These are phyloP conservation scores for Schizopygopsis malacanthus DNA, from an alignment of 2,797 vertebrate genomes.

Conservation along the genomic window DNA sequence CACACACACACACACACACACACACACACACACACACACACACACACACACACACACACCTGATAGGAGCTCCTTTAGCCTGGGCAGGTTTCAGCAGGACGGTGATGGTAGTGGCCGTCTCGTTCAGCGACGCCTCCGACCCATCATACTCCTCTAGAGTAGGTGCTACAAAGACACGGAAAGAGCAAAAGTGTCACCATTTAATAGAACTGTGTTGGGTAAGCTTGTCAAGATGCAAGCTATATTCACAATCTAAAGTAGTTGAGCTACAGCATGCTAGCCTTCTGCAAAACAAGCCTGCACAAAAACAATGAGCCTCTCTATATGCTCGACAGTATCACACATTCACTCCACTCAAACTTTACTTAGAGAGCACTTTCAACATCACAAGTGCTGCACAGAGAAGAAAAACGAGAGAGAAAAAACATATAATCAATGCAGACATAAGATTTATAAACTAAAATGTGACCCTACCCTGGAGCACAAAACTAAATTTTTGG, in stretches of 20 bases:
- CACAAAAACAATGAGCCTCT: background rate
- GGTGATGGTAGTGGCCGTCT: constrained; percentile 97
- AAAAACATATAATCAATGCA: too few species aligned
- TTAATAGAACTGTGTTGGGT: background rate
- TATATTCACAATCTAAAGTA: background rate
- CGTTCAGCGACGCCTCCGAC: constrained; percentile 92
- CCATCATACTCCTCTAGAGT: constrained; percentile 96
- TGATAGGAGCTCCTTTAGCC: constrained; percentile 97
- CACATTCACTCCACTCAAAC: background rate
- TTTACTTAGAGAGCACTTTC: background rate
- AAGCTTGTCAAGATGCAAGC: background rate
- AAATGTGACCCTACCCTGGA: background rate
- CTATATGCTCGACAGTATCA: background rate
- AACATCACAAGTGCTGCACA: background rate
- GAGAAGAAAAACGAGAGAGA: too few species aligned
- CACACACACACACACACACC: constrained; percentile 67
- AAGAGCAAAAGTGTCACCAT: background rate
- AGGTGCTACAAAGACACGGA: constrained; percentile 79
- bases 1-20: too few species aligned
- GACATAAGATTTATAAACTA: too few species aligned
- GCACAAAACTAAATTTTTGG: too few species aligned
- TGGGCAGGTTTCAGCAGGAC: constrained; percentile 95
- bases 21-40: too few species aligned
- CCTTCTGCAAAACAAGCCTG: background rate
- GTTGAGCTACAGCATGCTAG: background rate